A percentile compares a stretch with the other conserved stretches of the same genome.
phyloP scores from a whole-genome alignment of 1,140 invertebrate species.

The Hylaeus anthracinus region DNA sequence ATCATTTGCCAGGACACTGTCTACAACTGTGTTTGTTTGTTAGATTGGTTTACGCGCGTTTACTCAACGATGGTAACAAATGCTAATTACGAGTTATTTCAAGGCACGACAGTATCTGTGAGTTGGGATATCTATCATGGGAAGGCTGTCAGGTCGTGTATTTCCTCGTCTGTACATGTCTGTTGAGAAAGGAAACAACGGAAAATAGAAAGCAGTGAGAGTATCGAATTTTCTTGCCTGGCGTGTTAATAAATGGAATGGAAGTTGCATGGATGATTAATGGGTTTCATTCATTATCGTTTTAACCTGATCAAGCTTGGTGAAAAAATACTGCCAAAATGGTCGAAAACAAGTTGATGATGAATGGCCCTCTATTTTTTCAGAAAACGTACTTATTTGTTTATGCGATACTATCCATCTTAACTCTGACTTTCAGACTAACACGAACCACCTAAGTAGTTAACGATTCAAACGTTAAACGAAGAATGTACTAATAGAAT shows the following conservation, averaged over 20 bases:
- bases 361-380: too few species aligned
- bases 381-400: too few species aligned
- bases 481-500: too few species aligned
- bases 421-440: too few species aligned
- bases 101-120: neutral
- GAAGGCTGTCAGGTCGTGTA: neutral
- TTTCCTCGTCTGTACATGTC: neutral
- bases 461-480: too few species aligned
- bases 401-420: too few species aligned
- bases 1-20: neutral
- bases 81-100: neutral
- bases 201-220: neutral
- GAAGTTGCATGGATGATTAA: neutral
- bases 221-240: neutral
- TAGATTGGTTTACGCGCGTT: neutral
- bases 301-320: too few species aligned
- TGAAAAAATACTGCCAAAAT: too few species aligned
- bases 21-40: neutral
- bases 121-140: neutral
- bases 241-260: neutral
- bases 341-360: too few species aligned
- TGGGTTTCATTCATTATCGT: too few species aligned
- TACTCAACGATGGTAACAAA: neutral
- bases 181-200: neutral
- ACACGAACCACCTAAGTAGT: too few species aligned